These are phyloP conservation scores for Arctia plantaginis DNA, from an alignment of 2,888 invertebrate species.

Conservation along the genomic window DNA sequence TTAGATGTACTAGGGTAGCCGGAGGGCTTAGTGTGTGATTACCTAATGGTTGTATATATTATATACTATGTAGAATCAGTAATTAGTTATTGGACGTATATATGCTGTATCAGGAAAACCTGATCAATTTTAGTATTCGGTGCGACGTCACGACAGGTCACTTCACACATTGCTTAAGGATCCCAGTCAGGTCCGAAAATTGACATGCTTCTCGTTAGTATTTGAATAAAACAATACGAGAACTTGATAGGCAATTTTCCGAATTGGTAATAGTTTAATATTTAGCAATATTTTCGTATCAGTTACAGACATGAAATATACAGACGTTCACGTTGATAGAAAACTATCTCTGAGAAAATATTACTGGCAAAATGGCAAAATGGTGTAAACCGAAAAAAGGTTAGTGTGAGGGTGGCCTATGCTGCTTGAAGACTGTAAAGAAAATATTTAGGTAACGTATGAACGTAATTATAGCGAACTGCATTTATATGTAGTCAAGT, in stretches of 20 bases:
- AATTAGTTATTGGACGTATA: not conserved
- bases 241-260: not conserved
- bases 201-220: not conserved
- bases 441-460: too few relatives aligned
- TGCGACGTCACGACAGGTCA: not conserved
- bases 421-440: too few relatives aligned
- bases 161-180: not conserved
- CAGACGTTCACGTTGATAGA: too few relatives aligned
- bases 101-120: not conserved
- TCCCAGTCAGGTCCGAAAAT: not conserved
- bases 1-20: constrained; percentile 47
- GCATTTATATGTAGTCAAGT: too few relatives aligned
- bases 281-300: too few relatives aligned
- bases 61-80: not conserved
- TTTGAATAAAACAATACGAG: not conserved
- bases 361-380: too few relatives aligned
- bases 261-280: not conserved
- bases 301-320: too few relatives aligned
- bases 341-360: too few relatives aligned
- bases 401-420: too few relatives aligned
- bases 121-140: not conserved
- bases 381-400: too few relatives aligned
- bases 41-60: constrained; percentile 25
- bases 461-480: too few relatives aligned
- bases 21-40: constrained; percentile 14